Conservation (phyloP, 1,140 invertebrate species). For the Daktulosphaira vitifoliae region DNA sequence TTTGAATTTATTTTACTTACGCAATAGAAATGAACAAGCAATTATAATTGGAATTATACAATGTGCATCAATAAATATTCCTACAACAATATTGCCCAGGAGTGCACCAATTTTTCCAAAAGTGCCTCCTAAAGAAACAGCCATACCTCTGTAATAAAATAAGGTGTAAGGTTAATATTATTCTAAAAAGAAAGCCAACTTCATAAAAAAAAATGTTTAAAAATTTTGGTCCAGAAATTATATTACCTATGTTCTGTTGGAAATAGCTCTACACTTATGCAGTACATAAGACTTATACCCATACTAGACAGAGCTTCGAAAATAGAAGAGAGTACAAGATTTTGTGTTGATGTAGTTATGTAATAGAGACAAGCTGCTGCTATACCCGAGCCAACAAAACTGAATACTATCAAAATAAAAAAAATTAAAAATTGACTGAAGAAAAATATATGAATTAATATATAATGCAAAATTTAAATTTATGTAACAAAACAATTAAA, state of each 20-base stretch:
- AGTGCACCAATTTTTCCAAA: conserved; percentile 21
- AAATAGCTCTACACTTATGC: conserved; percentile 6
- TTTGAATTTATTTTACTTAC: no score
- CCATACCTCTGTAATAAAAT: conserved; percentile 1
- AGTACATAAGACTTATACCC: conserved; percentile 24
- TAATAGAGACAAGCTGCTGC: conserved; percentile 4
- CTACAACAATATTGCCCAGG: conserved; percentile 5
- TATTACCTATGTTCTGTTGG: conserved; percentile 12
- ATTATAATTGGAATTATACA: conserved; percentile 16
- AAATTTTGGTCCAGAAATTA: no score
- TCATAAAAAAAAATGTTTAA: no score
- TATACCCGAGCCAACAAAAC: conserved; percentile 10
- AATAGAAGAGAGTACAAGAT: not conserved
- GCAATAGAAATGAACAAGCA: conserved; percentile 1
- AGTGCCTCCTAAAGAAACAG: conserved; percentile 7
- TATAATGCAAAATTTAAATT: no score
- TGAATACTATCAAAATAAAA: not conserved
- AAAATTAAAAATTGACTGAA: not conserved
- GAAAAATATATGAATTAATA: no score
- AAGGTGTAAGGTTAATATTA: no score
- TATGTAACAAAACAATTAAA: no score
- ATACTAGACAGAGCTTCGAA: conserved; percentile 11
- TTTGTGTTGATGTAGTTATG: conserved; percentile 2
- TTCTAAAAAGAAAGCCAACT: no score
- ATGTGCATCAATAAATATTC: not conserved